Conservation (phyloP, 2,797 vertebrate genomes). For the Coluber constrictor region DNA sequence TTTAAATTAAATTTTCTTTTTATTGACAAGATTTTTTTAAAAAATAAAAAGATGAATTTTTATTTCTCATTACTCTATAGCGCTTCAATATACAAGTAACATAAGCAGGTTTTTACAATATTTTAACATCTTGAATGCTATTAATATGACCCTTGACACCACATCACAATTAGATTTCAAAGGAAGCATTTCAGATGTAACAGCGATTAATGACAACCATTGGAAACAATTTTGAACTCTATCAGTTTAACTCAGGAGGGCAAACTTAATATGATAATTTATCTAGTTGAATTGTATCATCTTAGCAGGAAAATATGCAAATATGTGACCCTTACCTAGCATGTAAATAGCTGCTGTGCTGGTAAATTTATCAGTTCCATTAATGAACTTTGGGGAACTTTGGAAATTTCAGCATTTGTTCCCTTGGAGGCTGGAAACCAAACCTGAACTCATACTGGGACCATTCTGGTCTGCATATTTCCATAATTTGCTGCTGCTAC, state of each 20-base stretch:
- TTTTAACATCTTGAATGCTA: conserved; percentile 77
- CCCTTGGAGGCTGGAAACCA: conserved; percentile 89
- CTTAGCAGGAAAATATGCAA: conserved; percentile 97
- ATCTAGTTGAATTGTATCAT: conserved; percentile 89
- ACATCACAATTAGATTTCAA: conserved; percentile 89
- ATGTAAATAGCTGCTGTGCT: conserved; percentile 91
- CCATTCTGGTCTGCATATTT: conserved; percentile 90
- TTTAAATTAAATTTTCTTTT: conserved; percentile 75
- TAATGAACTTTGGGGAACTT: conserved; percentile 98
- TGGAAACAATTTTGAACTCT: conserved; percentile 99
- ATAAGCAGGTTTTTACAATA: conserved; percentile 77
- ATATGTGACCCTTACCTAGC: conserved; percentile 97
- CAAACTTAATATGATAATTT: conserved; percentile 99
- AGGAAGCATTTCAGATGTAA: conserved; percentile 92
- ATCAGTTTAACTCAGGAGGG: conserved; percentile 99
- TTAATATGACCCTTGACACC: conserved; percentile 93
- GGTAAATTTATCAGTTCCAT: conserved; percentile 89
- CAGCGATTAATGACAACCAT: conserved; percentile 99
- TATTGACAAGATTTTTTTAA: conserved; percentile 62
- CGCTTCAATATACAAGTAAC: conserved; percentile 68
- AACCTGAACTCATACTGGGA: conserved; percentile 94
- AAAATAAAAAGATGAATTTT: conserved; percentile 19
- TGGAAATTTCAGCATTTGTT: conserved; percentile 88
- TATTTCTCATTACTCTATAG: conserved; percentile 68
- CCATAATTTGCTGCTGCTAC: conserved; percentile 92